These are phyloP conservation scores for Oscheius sp. DNA, from an alignment of 2,888 invertebrate genomes.

Conservation along the genomic window DNA sequence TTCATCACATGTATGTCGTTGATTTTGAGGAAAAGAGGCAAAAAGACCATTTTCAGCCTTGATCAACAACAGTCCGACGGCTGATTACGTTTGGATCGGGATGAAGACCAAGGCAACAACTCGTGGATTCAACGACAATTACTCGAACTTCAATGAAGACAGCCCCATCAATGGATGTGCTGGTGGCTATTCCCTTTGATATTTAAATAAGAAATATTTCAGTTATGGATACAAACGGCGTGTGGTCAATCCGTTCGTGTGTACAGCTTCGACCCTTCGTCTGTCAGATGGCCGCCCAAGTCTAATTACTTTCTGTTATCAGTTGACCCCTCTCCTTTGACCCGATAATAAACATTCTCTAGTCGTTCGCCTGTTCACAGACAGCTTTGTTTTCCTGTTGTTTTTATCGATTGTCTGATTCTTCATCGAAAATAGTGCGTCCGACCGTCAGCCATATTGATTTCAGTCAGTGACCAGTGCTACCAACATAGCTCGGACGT, in stretches of 20 bases:
- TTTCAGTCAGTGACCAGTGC: conserved; percentile 5
- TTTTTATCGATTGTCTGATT: too few relatives aligned
- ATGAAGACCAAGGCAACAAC: conserved; percentile 60
- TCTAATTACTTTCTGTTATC: conserved; percentile 4
- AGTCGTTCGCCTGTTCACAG: background rate
- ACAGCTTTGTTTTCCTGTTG: background rate
- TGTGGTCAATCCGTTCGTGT: conserved; percentile 56
- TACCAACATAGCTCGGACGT: background rate
- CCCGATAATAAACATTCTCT: conserved; percentile 6
- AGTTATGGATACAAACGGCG: conserved; percentile 49
- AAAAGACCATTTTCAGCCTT: conserved; percentile 34
- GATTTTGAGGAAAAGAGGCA: background rate
- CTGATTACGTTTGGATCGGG: conserved; percentile 61
- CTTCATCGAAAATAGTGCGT: background rate
- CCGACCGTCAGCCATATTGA: background rate
- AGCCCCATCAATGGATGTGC: conserved; percentile 57
- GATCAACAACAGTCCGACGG: conserved; percentile 41
- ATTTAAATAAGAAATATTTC: background rate
- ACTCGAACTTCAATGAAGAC: conserved; percentile 53
- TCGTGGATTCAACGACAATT: conserved; percentile 35
- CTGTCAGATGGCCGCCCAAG: conserved; percentile 44
- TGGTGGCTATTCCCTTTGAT: conserved; percentile 12
- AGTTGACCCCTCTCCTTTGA: conserved; percentile 1
- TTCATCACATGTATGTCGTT: conserved; percentile 50
- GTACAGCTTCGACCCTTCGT: conserved; percentile 56